Conservation (phyloP, 2,797 vertebrate species). For the Gambelia wislizenii region DNA sequence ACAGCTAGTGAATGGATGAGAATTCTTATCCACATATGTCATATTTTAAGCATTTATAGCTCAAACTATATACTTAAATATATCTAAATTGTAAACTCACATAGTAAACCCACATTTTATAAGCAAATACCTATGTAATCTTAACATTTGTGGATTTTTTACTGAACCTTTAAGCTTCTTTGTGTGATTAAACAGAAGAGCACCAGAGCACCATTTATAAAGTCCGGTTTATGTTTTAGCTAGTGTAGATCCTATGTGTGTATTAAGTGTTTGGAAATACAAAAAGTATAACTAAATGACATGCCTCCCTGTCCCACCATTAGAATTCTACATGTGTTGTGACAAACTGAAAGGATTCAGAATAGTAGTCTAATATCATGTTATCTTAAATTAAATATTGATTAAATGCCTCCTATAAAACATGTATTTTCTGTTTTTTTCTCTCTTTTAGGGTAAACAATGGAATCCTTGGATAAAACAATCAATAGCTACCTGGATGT, state of each 20-base stretch:
- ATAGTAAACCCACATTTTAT: background rate
- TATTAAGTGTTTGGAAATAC: background rate
- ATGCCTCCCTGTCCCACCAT: no score
- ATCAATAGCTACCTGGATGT: constrained; percentile 89
- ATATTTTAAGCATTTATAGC: background rate
- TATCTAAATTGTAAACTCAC: background rate
- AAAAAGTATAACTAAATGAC: background rate
- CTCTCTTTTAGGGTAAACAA: constrained; percentile 81
- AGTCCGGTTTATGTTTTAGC: background rate
- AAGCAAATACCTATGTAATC: background rate
- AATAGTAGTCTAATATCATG: background rate
- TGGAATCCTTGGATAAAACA: constrained; percentile 91
- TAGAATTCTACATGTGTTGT: background rate
- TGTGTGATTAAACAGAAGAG: background rate
- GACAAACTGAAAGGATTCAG: background rate
- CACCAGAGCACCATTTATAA: background rate
- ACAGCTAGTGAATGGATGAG: background rate
- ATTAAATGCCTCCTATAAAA: background rate
- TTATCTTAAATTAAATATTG: background rate
- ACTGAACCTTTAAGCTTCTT: constrained; percentile 10
- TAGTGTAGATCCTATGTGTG: background rate
- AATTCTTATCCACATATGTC: background rate
- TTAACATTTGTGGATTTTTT: background rate
- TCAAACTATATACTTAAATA: background rate
- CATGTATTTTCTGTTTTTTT: constrained; percentile 40